phyloP scores from a whole-genome alignment of 37 sponge, comb jelly and placozoan genomes.

The Tethya wilhelma region DNA sequence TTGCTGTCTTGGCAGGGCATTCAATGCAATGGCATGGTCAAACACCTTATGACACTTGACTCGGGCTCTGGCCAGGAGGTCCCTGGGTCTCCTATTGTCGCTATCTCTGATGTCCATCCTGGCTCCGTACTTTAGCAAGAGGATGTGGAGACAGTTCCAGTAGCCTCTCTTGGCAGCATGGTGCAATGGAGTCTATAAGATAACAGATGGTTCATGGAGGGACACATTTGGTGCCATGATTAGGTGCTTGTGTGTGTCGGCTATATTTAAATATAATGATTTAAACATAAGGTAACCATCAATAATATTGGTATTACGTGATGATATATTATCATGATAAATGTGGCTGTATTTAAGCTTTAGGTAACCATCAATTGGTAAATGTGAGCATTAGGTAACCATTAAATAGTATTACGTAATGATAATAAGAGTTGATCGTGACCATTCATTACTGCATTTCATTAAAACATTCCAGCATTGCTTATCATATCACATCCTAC shows the following conservation, averaged over 20 bases:
- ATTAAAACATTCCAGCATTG: too few relatives aligned
- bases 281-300: not conserved
- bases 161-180: conserved; percentile 49
- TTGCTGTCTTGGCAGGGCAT: conserved; percentile 32
- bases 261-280: not conserved
- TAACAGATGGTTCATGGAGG: too few relatives aligned
- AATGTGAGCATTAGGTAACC: too few relatives aligned
- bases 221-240: too few relatives aligned
- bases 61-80: conserved; percentile 36
- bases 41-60: conserved; percentile 28
- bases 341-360: too few relatives aligned
- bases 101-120: conserved; percentile 6
- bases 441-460: too few relatives aligned
- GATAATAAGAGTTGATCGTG: too few relatives aligned
- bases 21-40: conserved; percentile 23
- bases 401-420: too few relatives aligned
- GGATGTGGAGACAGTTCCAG: conserved; percentile 31
- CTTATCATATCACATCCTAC: too few relatives aligned
- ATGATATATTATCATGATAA: not conserved
- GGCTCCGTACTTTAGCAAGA: conserved; percentile 47
- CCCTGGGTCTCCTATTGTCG: conserved; percentile 24
- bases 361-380: too few relatives aligned
- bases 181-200: conserved; percentile 70
- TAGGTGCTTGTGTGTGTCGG: conserved; percentile 3
- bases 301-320: not conserved